phyloP scores from a whole-genome alignment of 2,888 invertebrate species.

The Onthophagus sagittarius region DNA sequence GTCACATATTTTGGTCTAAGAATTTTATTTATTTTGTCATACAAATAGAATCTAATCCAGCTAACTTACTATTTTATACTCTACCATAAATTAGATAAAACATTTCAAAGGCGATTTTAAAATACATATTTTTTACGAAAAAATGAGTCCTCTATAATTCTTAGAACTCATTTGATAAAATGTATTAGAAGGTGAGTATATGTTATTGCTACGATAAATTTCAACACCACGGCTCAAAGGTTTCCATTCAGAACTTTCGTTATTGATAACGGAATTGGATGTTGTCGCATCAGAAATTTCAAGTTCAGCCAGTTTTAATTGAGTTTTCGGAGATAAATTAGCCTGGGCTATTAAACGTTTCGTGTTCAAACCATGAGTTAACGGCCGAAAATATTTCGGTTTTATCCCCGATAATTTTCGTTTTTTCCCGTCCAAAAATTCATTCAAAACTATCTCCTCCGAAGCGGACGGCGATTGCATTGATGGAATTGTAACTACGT shows the following conservation, averaged over 20 bases:
- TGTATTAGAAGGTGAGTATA: neutral
- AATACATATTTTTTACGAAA: too few species aligned
- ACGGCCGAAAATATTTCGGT: conserved; percentile 16
- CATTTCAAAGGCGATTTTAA: too few species aligned
- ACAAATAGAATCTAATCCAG: too few species aligned
- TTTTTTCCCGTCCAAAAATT: conserved; percentile 17
- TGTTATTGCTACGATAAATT: conserved; percentile 16
- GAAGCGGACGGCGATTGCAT: neutral
- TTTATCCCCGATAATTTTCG: conserved; percentile 18
- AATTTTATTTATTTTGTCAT: too few species aligned
- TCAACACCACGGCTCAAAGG: conserved; percentile 17
- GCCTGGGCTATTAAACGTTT: conserved; percentile 13
- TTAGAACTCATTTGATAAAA: neutral
- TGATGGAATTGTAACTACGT: neutral
- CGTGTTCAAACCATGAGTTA: conserved; percentile 7
- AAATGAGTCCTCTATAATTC: neutral
- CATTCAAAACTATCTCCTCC: conserved; percentile 18
- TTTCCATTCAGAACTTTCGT: conserved; percentile 17
- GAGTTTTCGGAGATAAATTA: conserved; percentile 16
- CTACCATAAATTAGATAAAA: too few species aligned
- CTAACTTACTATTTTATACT: too few species aligned
- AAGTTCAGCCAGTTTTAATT: conserved; percentile 14
- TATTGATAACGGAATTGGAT: neutral
- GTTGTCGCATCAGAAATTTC: conserved; percentile 10
- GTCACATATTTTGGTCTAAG: too few species aligned